Base-by-base conservation (phyloP, 2,888 invertebrate species). In the Frankliniella intonsa region DNA sequence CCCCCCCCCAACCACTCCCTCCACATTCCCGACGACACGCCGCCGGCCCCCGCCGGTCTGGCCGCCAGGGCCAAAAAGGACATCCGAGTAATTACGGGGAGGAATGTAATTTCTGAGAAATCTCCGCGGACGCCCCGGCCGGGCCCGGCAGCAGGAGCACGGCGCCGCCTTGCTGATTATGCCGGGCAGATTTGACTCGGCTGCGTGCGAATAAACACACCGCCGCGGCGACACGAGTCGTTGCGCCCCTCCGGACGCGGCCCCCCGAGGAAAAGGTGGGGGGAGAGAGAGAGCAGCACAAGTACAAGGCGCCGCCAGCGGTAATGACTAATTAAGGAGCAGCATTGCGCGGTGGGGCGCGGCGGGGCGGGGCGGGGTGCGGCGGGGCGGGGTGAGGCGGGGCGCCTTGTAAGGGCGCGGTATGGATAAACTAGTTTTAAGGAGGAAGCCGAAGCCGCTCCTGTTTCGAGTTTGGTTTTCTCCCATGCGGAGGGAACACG, bases 261-360 rank as follows among this genome's bases (percentile, higher is more conserved):
- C 38, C 38, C 38, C 38, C 38, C 38, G 38, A 38, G 38, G 38
- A 38, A 38, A 38, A 38, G 38, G 38, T 38, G 38, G 38, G 38
- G 3, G 22, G 69, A n/a, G 69, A 12, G 25, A 12, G 69, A 22
- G 69, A 22, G 69, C 69, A 19, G 55, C 55, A 19, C 38, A 55
- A 55, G 14, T 55, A 55, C 55, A 55, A 19, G 55, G 55, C 55
- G 55, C 55, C 55, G 55, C 55, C 22, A 76, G 69, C 69, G 69
- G 69, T 76, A 76, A 76, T 76, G 69, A 76, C 69, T 76, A 76
- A 76, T 76, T 76, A 76, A 76, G 69, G 69, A 25, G 69, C 69
- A 76, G 69, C 69, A 76, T 25, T 76, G 69, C 69, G 69, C 69
- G 69, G 69, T 1, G 69, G 10, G 69, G 69, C 69, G 69, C 3